These are phyloP conservation scores for Drosophila algonquin DNA, from an alignment of 2,888 invertebrate genomes.

Conservation along the genomic window DNA sequence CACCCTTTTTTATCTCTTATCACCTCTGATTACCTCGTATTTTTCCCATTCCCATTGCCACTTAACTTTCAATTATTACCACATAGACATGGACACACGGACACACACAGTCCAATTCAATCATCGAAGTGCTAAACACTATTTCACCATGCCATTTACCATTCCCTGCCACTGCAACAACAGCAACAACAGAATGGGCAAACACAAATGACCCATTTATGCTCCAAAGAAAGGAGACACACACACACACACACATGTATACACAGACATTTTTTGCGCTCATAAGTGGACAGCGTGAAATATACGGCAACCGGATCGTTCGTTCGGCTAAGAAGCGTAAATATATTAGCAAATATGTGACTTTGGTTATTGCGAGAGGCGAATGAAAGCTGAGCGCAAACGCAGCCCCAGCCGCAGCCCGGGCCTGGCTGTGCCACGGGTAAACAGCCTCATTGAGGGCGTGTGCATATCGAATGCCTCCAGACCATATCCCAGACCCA, in stretches of 20 bases:
- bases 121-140: slow-evolving; percentile 64
- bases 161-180: neutral
- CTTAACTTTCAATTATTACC: slow-evolving; percentile 46
- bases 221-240: slow-evolving; percentile 20
- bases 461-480: slow-evolving; percentile 46
- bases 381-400: slow-evolving; percentile 60
- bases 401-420: neutral
- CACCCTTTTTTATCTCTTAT: neutral
- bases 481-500: slow-evolving; percentile 19
- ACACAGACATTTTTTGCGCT: slow-evolving; percentile 34
- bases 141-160: slow-evolving; percentile 51
- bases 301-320: slow-evolving; percentile 70
- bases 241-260: neutral
- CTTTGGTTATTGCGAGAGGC: slow-evolving; percentile 58
- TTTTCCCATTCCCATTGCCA: slow-evolving; percentile 2
- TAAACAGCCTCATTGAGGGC: slow-evolving; percentile 58
- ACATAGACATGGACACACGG: slow-evolving; percentile 10
- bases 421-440: slow-evolving; percentile 13
- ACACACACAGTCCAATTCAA: slow-evolving; percentile 25
- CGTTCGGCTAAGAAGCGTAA: slow-evolving; percentile 48
- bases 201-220: slow-evolving; percentile 70
- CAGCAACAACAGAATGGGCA: slow-evolving; percentile 29
- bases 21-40: neutral
- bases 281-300: slow-evolving; percentile 51
- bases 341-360: slow-evolving; percentile 76